Conservation (phyloP, 2,113 vertebrate species). For the Neoarius graeffei region DNA sequence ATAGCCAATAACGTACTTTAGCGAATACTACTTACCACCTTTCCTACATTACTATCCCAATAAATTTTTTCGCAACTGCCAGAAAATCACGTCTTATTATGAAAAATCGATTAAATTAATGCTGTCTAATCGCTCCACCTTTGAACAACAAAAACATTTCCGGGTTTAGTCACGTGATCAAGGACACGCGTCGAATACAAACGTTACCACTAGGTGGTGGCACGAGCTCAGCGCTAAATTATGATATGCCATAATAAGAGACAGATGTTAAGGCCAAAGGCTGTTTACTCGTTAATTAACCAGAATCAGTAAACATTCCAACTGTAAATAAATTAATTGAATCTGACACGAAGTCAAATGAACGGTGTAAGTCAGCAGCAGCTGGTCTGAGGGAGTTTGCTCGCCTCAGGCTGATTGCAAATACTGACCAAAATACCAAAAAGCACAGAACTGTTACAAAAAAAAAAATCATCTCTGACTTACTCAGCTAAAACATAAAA, state of each 20-base stretch:
- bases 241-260: no score
- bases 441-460: neutral
- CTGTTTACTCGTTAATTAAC: neutral
- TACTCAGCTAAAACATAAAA: neutral
- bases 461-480: neutral
- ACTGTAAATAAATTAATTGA: neutral
- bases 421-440: neutral
- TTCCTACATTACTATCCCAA: neutral
- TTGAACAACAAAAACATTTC: slow-evolving; percentile 30
- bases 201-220: slow-evolving; percentile 33
- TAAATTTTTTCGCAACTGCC: neutral
- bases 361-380: neutral
- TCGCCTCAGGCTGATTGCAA: slow-evolving; percentile 2
- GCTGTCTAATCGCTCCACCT: neutral
- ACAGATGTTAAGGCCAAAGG: neutral
- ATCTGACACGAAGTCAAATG: neutral
- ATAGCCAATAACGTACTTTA: neutral
- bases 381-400: neutral
- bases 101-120: neutral
- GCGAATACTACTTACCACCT: neutral
- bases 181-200: neutral
- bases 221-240: neutral
- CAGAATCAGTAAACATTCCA: neutral
- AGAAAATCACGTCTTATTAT: neutral
- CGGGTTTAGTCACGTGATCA: slow-evolving; percentile 51